Evolutionary conservation across 2,113 vertebrate species (phyloP).

Genomic region (Cyprinus carpio): DNA sequence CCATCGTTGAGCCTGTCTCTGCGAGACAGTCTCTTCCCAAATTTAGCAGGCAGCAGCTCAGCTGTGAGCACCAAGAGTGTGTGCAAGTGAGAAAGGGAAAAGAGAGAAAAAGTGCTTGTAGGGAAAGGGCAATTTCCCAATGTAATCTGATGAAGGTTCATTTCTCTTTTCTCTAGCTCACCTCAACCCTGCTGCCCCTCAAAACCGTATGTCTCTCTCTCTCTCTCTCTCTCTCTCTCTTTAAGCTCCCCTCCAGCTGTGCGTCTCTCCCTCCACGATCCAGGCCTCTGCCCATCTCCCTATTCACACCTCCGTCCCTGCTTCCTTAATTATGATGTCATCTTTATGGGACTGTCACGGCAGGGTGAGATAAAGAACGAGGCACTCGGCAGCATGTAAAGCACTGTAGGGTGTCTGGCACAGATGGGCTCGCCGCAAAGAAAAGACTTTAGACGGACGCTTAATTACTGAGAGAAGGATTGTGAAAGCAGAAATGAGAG

Average conservation of each 20-base stretch:
- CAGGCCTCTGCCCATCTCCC: slow-evolving; percentile 41
- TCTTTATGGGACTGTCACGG: slow-evolving; percentile 86
- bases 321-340: slow-evolving; percentile 91
- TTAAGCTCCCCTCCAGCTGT: slow-evolving; percentile 36
- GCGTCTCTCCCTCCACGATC: slow-evolving; percentile 73
- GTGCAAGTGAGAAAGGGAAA: neutral
- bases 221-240: slow-evolving; percentile 61
- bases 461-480: slow-evolving; percentile 49
- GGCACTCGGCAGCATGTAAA: slow-evolving; percentile 23
- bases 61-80: slow-evolving; percentile 2
- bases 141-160: slow-evolving; percentile 33
- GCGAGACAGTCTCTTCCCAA: neutral
- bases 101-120: slow-evolving; percentile 15
- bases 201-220: slow-evolving; percentile 54
- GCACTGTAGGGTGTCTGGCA: slow-evolving; percentile 75
- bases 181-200: slow-evolving; percentile 8
- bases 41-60: slow-evolving; percentile 17
- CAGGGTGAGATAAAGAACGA: slow-evolving; percentile 55
- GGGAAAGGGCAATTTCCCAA: slow-evolving; percentile 22
- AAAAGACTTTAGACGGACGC: slow-evolving; percentile 40
- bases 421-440: slow-evolving; percentile 73
- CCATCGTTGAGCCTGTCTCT: neutral
- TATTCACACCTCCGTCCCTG: slow-evolving; percentile 63
- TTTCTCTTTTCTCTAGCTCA: slow-evolving; percentile 17
- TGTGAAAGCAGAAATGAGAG: slow-evolving; percentile 25